Conservation (phyloP, 2,113 vertebrate species). For the Macrotis lagotis region DNA sequence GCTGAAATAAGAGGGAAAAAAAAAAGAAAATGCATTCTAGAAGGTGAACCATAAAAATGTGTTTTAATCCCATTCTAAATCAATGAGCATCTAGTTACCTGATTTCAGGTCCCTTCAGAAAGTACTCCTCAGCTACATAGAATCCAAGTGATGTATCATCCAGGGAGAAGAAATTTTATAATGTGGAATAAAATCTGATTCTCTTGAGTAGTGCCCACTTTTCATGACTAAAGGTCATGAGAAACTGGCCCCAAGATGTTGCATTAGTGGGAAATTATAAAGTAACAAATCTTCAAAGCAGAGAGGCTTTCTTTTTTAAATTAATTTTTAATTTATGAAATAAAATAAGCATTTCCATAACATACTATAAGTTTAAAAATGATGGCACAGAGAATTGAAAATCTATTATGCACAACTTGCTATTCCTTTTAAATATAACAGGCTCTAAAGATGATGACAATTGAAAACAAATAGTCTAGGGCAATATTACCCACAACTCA, state of each 20-base stretch:
- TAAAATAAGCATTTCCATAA: no score
- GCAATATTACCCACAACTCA: no score
- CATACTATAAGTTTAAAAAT: no score
- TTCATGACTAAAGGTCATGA: conserved; percentile 58
- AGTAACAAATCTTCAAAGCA: conserved; percentile 35
- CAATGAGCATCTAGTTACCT: conserved; percentile 38
- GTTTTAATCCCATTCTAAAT: conserved; percentile 35
- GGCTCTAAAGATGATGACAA: no score
- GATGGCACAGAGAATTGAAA: no score
- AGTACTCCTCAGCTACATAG: conserved; percentile 29
- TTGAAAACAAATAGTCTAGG: no score
- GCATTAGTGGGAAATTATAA: conserved; percentile 52
- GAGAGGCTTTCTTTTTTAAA: conserved; percentile 29
- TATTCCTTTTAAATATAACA: no score
- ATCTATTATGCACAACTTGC: no score
- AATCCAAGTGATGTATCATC: conserved; percentile 30
- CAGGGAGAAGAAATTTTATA: not conserved
- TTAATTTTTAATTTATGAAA: no score
- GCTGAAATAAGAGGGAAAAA: conserved; percentile 10
- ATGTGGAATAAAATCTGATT: conserved; percentile 4
- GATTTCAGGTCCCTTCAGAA: conserved; percentile 32
- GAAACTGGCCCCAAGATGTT: conserved; percentile 61
- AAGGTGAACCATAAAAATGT: conserved; percentile 31
- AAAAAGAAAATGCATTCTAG: conserved; percentile 42
- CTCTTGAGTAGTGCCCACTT: not conserved